A percentile compares a stretch with the other conserved stretches of the same genome.
Evolutionary conservation across 1,140 invertebrate genomes (phyloP).

Genomic region (Pseudomyrmex pallidus): DNA sequence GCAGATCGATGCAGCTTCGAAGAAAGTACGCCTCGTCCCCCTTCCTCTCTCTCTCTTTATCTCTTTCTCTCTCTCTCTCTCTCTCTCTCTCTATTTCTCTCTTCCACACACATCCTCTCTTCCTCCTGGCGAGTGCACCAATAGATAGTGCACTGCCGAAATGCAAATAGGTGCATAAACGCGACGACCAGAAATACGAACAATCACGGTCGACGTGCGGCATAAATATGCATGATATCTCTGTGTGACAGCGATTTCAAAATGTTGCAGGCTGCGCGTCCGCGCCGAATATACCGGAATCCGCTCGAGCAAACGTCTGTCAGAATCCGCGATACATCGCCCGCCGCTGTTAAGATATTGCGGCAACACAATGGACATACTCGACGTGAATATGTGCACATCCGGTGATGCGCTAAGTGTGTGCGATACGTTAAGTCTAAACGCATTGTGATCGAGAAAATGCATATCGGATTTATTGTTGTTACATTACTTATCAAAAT

Average conservation of each 20-base stretch:
- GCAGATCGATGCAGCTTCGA: slow-evolving; percentile 58
- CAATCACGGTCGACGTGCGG: slow-evolving; percentile 54
- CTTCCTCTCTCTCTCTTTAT: neutral
- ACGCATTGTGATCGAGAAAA: too few species aligned
- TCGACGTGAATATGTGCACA: neutral
- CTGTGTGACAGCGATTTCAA: slow-evolving; percentile 57
- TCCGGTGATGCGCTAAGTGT: neutral
- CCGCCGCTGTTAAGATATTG: slow-evolving; percentile 46
- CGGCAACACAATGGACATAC: slow-evolving; percentile 11
- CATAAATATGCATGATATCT: slow-evolving; percentile 61
- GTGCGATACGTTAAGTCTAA: too few species aligned
- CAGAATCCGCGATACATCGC: slow-evolving; percentile 44
- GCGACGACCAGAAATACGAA: slow-evolving; percentile 58
- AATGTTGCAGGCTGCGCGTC: slow-evolving; percentile 41
- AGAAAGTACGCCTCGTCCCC: slow-evolving; percentile 25
- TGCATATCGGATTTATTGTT: too few species aligned
- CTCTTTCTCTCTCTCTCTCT: neutral
- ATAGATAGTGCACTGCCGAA: slow-evolving; percentile 38
- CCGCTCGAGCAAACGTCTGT: slow-evolving; percentile 47
- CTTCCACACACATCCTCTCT: neutral
- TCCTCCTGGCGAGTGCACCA: neutral
- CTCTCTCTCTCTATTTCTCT: neutral
- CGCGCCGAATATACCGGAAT: slow-evolving; percentile 37
- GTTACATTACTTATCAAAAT: too few species aligned
- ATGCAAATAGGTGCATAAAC: slow-evolving; percentile 60